These are phyloP conservation scores for Neotoxoptera formosana DNA, from an alignment of 1,140 invertebrate genomes.

Conservation along the genomic window DNA sequence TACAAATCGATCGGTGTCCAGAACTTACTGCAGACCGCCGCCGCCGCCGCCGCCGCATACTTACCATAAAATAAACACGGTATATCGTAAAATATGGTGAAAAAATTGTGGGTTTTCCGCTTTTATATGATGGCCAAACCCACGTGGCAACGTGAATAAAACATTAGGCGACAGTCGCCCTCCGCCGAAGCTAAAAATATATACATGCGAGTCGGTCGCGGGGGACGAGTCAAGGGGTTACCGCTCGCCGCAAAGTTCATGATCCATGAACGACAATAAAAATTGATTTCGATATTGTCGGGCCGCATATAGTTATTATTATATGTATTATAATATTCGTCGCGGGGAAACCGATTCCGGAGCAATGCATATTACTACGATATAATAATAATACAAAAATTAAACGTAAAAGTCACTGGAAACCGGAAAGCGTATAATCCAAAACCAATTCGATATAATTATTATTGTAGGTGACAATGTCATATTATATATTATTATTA, in stretches of 20 bases:
- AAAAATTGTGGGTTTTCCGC: slow-evolving; percentile 53
- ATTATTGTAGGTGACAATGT: too few species aligned
- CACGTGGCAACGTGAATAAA: slow-evolving; percentile 55
- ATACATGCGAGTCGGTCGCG: background rate
- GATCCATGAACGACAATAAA: slow-evolving; percentile 53
- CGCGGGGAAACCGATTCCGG: background rate
- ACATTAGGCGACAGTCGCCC: slow-evolving; percentile 55
- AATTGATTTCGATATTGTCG: slow-evolving; percentile 44
- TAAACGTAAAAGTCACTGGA: background rate
- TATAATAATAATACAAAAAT: background rate
- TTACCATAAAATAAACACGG: slow-evolving; percentile 55
- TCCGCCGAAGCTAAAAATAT: background rate
- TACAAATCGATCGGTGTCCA: slow-evolving; percentile 51
- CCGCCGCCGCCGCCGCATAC: too few species aligned
- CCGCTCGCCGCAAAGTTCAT: slow-evolving; percentile 18
- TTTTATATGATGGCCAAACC: slow-evolving; percentile 55
- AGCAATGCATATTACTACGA: background rate
- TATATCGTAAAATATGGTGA: slow-evolving; percentile 52
- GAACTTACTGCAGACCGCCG: slow-evolving; percentile 53
- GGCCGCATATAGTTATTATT: too few species aligned
- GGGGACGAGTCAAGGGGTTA: slow-evolving; percentile 18
- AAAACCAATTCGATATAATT: background rate
- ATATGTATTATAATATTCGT: background rate
- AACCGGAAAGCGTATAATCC: background rate
- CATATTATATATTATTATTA: too few species aligned